Evolutionary conservation across 2,888 invertebrate genomes (phyloP).

Genomic region (Apamea anceps): DNA sequence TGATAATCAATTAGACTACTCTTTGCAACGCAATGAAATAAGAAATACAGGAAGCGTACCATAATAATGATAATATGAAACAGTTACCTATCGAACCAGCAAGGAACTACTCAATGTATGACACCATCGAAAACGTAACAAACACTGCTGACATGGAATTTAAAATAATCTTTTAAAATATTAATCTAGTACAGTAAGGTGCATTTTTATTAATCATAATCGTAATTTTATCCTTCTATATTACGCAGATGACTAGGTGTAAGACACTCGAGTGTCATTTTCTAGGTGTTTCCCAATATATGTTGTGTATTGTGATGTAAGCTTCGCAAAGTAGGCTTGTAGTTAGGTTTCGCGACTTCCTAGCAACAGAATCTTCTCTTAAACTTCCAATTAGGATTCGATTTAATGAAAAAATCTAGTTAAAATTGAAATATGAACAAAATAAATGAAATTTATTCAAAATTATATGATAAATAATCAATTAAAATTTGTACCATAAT

Average conservation of each 20-base stretch:
- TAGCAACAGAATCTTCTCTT: slow-evolving; percentile 87
- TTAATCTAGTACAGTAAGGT: slow-evolving; percentile 85
- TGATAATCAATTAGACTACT: slow-evolving; percentile 75
- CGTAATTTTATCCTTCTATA: slow-evolving; percentile 88
- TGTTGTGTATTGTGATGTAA: slow-evolving; percentile 88
- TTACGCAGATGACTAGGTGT: slow-evolving; percentile 84
- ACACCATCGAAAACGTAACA: slow-evolving; percentile 63
- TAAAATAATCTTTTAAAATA: slow-evolving; percentile 81
- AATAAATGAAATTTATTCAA: slow-evolving; percentile 75
- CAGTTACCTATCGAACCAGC: slow-evolving; percentile 75
- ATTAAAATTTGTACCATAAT: slow-evolving; percentile 68
- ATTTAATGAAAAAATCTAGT: slow-evolving; percentile 74
- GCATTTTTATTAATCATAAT: slow-evolving; percentile 87
- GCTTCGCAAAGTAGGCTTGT: slow-evolving; percentile 87
- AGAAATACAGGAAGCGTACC: slow-evolving; percentile 63
- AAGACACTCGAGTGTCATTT: slow-evolving; percentile 84
- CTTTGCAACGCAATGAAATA: slow-evolving; percentile 63
- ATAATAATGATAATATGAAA: slow-evolving; percentile 67
- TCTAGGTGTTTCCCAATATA: slow-evolving; percentile 86
- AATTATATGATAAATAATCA: slow-evolving; percentile 65
- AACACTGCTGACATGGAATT: slow-evolving; percentile 69
- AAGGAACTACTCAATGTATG: slow-evolving; percentile 49
- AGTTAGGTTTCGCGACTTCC: slow-evolving; percentile 89
- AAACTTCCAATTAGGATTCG: slow-evolving; percentile 88
- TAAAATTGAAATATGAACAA: slow-evolving; percentile 82